phyloP scores from a whole-genome alignment of 2,888 invertebrate species.

The Drosophila villosipedis region DNA sequence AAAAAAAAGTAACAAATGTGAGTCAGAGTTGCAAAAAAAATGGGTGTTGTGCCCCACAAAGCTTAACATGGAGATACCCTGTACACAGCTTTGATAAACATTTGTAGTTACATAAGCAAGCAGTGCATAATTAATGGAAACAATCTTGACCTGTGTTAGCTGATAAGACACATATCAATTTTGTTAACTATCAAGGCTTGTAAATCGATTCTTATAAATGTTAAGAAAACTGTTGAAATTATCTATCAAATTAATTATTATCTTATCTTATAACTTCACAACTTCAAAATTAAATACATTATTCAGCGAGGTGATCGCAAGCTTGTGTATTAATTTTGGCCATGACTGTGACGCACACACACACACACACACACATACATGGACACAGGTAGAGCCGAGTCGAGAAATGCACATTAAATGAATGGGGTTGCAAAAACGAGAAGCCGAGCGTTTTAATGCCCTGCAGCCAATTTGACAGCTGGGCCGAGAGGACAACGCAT shows the following conservation, averaged over 20 bases:
- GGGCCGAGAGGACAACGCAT: conserved; percentile 49
- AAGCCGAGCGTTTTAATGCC: conserved; percentile 48
- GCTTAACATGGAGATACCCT: background rate
- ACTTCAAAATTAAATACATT: background rate
- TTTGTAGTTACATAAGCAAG: background rate
- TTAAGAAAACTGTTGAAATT: background rate
- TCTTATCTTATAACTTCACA: background rate
- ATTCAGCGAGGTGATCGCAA: conserved; percentile 24
- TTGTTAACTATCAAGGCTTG: background rate
- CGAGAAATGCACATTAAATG: conserved; percentile 44
- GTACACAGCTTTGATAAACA: background rate
- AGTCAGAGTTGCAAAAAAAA: conserved; percentile 44
- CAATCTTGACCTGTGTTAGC: background rate
- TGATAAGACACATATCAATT: background rate
- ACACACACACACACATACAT: conserved; percentile 9
- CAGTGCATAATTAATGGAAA: background rate
- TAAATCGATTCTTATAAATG: background rate
- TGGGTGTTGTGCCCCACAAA: background rate
- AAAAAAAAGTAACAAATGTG: conserved; percentile 32
- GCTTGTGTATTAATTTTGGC: conserved; percentile 43
- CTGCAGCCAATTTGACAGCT: conserved; percentile 59
- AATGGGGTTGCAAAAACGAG: conserved; percentile 74
- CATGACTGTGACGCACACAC: conserved; percentile 56
- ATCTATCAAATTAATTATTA: background rate
- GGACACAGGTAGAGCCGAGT: conserved; percentile 49